A percentile compares a stretch with the other conserved stretches of the same genome.
Conservation (phyloP, 2,797 vertebrate species). For the Sebastes minor region DNA sequence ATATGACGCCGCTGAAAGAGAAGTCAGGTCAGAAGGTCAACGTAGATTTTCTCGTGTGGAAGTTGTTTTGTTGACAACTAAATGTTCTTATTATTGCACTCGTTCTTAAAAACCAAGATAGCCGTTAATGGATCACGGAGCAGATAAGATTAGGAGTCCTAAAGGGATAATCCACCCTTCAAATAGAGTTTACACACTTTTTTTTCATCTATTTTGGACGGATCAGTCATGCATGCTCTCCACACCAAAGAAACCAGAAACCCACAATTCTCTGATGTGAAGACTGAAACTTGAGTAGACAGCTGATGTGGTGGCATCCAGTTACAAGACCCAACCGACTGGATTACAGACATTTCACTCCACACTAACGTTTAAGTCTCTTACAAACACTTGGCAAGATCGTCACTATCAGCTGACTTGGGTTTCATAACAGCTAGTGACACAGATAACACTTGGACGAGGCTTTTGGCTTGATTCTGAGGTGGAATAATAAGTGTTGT, state of each 20-base stretch:
- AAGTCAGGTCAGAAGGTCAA: neutral
- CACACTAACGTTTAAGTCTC: neutral
- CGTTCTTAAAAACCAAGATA: conserved; percentile 20
- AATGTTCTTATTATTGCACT: neutral
- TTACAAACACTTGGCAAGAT: neutral
- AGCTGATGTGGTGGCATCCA: neutral
- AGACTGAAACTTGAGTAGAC: neutral
- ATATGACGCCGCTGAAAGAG: neutral
- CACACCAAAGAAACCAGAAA: neutral
- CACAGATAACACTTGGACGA: neutral
- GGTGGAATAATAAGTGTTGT: fast-evolving
- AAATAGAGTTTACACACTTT: conserved; percentile 31
- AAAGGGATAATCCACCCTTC: conserved; percentile 28
- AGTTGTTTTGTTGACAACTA: neutral
- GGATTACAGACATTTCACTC: neutral
- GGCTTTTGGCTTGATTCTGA: neutral
- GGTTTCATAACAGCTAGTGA: neutral
- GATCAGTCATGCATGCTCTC: neutral
- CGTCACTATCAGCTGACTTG: conserved; percentile 12
- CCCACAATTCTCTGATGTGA: neutral
- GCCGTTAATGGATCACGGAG: neutral
- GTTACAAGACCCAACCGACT: neutral
- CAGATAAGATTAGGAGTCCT: conserved; percentile 30
- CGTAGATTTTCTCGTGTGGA: neutral
- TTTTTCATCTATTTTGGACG: neutral